Evolutionary conservation across 1,140 invertebrate genomes (phyloP).

Genomic region (Drosophila rhopaloa): DNA sequence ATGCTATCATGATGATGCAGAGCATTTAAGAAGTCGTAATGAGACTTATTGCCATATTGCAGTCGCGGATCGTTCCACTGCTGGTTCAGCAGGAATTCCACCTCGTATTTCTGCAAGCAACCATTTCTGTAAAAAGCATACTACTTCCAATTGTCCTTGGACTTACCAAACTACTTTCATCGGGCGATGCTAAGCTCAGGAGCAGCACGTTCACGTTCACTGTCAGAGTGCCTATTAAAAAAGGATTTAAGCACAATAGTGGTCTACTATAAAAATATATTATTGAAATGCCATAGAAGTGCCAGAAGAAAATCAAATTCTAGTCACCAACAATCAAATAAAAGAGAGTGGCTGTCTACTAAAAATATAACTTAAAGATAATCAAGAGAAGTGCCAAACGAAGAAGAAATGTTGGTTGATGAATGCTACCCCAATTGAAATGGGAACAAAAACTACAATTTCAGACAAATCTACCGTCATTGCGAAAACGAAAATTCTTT

Average conservation of each 20-base stretch:
- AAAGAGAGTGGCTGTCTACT: neutral
- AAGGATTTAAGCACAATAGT: neutral
- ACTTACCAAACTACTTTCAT: slow-evolving; percentile 97
- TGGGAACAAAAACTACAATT: neutral
- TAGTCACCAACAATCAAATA: slow-evolving; percentile 3
- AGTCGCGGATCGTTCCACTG: slow-evolving; percentile 95
- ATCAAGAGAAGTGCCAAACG: no score
- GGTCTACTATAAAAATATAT: neutral
- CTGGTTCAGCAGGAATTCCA: slow-evolving; percentile 95
- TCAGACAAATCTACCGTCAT: no score
- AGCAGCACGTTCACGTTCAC: slow-evolving; percentile 97
- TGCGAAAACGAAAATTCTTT: no score
- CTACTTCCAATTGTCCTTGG: slow-evolving; percentile 9
- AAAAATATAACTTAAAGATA: neutral
- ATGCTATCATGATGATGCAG: slow-evolving; percentile 95
- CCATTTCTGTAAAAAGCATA: slow-evolving; percentile 5
- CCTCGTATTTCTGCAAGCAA: slow-evolving; percentile 94
- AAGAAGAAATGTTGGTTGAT: no score
- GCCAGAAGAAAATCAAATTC: slow-evolving; percentile 16
- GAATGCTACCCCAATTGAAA: neutral
- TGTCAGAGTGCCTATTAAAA: slow-evolving; percentile 91
- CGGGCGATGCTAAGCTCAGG: slow-evolving; percentile 95
- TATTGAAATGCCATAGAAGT: slow-evolving; percentile 4
- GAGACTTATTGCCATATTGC: slow-evolving; percentile 92
- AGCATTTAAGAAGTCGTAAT: slow-evolving; percentile 94